A percentile compares a stretch with the other conserved stretches of the same genome.
Evolutionary conservation across 2,113 vertebrate genomes (phyloP).

Genomic region (Cyphomyrus plagiostoma): DNA sequence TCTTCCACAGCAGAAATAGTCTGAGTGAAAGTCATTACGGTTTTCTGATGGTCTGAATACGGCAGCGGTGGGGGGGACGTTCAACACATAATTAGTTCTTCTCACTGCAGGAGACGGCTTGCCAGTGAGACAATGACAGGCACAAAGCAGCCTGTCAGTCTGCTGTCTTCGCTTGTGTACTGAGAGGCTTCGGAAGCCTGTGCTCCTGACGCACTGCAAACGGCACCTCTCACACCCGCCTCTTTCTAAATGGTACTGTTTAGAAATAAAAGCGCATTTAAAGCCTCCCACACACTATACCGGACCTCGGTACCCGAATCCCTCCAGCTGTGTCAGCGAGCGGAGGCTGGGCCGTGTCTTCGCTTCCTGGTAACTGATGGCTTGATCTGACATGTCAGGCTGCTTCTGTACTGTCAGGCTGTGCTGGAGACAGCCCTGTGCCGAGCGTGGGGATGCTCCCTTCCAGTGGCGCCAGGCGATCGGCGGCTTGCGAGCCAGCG

Average conservation of each 20-base stretch:
- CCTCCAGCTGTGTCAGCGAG: not conserved
- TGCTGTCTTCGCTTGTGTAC: conserved; percentile 35
- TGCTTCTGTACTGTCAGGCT: conserved; percentile 15
- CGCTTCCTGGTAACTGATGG: conserved; percentile 20
- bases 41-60: conserved; percentile 60
- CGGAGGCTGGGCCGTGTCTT: not conserved
- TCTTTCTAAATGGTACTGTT: not conserved
- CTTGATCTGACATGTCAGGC: conserved; percentile 28
- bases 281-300: not conserved
- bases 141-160: conserved; percentile 57
- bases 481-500: conserved; percentile 30
- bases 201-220: no score
- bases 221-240: not conserved
- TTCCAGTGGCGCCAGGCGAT: conserved; percentile 33
- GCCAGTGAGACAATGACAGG: conserved; percentile 62
- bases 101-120: conserved; percentile 62
- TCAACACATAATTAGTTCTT: conserved; percentile 68
- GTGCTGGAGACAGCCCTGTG: not conserved
- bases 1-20: conserved; percentile 41
- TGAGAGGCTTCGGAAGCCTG: not conserved
- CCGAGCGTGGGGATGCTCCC: conserved; percentile 25
- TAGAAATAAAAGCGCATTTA: not conserved
- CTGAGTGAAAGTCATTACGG: conserved; percentile 58
- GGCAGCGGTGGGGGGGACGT: conserved; percentile 28
- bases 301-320: not conserved